These are phyloP conservation scores for Aurelia aurita complex sp. Pacific DNA, from an alignment of 30 jellyfish, hydroid and myxozoan genomes.

Conservation along the genomic window DNA sequence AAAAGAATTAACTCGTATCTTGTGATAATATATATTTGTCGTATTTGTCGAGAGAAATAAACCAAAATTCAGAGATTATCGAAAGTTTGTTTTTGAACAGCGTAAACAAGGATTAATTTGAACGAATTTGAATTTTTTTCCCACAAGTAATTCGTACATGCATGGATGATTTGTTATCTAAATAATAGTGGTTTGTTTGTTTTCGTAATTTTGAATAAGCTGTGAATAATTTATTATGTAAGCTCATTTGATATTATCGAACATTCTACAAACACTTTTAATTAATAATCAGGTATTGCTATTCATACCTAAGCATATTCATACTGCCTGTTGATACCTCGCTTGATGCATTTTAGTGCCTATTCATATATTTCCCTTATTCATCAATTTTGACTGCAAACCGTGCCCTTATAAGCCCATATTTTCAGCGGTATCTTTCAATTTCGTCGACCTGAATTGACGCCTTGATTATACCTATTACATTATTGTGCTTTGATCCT, in stretches of 20 bases:
- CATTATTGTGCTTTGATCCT: too few species aligned
- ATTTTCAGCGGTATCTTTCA: neutral
- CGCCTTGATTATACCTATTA: neutral
- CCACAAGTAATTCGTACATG: conserved; percentile 12
- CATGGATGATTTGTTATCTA: conserved; percentile 1
- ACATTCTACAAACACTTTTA: conserved; percentile 30
- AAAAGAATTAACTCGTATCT: too few species aligned
- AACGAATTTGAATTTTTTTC: conserved; percentile 1
- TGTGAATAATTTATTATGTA: conserved; percentile 24
- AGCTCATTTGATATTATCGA: conserved; percentile 2
- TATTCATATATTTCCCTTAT: neutral
- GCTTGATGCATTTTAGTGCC: neutral
- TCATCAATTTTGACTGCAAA: too few species aligned
- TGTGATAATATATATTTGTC: too few species aligned
- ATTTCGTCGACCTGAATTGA: neutral
- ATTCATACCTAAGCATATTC: neutral
- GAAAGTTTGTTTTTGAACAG: neutral
- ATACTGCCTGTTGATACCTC: neutral
- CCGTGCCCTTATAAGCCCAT: too few species aligned
- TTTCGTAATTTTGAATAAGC: conserved; percentile 5
- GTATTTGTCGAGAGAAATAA: neutral
- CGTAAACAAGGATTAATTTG: neutral
- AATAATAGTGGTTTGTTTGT: conserved; percentile 20
- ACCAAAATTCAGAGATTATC: neutral
- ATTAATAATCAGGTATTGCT: conserved; percentile 31